Percentiles rank a stretch among this genome's conserved stretches.
These are phyloP conservation scores for Drosophila setosimentum DNA, from an alignment of 2,888 invertebrate species.

Conservation along the genomic window DNA sequence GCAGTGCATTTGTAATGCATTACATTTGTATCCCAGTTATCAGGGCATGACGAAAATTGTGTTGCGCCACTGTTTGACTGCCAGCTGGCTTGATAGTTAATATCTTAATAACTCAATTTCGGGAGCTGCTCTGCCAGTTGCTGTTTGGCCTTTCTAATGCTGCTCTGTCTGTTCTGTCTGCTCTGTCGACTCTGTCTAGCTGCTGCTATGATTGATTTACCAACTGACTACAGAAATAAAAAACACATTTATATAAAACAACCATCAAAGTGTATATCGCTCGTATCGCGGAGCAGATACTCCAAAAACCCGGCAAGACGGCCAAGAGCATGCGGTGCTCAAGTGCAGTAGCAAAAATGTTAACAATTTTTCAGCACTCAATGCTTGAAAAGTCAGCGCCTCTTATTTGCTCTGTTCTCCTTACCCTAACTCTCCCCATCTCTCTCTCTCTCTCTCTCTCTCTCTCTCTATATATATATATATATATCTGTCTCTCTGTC, in stretches of 20 bases:
- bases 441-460: neutral
- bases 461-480: too few relatives aligned
- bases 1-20: conserved; percentile 11
- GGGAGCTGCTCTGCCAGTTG: conserved; percentile 18
- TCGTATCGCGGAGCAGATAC: conserved; percentile 3
- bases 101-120: conserved; percentile 50
- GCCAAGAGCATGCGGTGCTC: conserved; percentile 40
- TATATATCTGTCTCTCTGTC: too few relatives aligned
- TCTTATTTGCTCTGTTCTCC: conserved; percentile 36
- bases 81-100: conserved; percentile 25
- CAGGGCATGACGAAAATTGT: conserved; percentile 36
- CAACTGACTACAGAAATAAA: conserved; percentile 34
- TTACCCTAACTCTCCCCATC: neutral
- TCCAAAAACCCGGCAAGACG: conserved; percentile 19
- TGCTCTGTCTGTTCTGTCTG: conserved; percentile 4
- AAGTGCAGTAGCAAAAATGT: conserved; percentile 81
- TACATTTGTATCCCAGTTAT: neutral
- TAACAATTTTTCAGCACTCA: conserved; percentile 78
- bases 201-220: conserved; percentile 62
- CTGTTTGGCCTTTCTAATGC: conserved; percentile 63
- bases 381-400: conserved; percentile 77
- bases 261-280: conserved; percentile 9
- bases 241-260: neutral
- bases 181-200: conserved; percentile 42
- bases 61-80: conserved; percentile 14